Evolutionary conservation across 2,888 invertebrate genomes (phyloP).

Genomic region (Chymomyza amoena): DNA sequence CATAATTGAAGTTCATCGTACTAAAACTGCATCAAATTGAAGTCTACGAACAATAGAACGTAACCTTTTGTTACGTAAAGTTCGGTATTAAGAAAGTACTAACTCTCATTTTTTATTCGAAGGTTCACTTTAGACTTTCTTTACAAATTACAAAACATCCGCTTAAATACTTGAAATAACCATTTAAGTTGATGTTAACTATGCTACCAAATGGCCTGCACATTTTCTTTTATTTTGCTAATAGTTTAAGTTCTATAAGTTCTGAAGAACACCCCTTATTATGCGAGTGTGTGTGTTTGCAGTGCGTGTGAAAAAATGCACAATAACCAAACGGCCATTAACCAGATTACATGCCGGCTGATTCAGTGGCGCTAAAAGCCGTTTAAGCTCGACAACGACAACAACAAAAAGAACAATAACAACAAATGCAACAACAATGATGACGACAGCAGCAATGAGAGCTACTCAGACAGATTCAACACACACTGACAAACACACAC

Average conservation of each 20-base stretch:
- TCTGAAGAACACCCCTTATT: neutral
- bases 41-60: too few species aligned
- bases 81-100: too few species aligned
- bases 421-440: slow-evolving; percentile 33
- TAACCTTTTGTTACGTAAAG: too few species aligned
- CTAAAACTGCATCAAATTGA: too few species aligned
- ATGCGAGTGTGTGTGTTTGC: slow-evolving; percentile 6
- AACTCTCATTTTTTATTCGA: too few species aligned
- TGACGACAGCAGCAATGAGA: slow-evolving; percentile 22
- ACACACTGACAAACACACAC: neutral
- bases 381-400: slow-evolving; percentile 52
- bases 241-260: slow-evolving; percentile 5
- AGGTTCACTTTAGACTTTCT: too few species aligned
- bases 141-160: too few species aligned
- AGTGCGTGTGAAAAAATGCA: slow-evolving; percentile 45
- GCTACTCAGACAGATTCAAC: slow-evolving; percentile 12
- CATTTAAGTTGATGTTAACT: too few species aligned
- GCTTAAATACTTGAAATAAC: too few species aligned
- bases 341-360: slow-evolving; percentile 71
- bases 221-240: neutral
- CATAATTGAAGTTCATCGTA: too few species aligned
- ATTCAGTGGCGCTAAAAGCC: slow-evolving; percentile 67
- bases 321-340: slow-evolving; percentile 60
- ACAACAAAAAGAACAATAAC: slow-evolving; percentile 26
- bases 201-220: too few species aligned